Evolutionary conservation across 2,888 invertebrate species (phyloP), one percentile per base, ranked within the genome.

Genomic region (Zonitis immaculata): DNA sequence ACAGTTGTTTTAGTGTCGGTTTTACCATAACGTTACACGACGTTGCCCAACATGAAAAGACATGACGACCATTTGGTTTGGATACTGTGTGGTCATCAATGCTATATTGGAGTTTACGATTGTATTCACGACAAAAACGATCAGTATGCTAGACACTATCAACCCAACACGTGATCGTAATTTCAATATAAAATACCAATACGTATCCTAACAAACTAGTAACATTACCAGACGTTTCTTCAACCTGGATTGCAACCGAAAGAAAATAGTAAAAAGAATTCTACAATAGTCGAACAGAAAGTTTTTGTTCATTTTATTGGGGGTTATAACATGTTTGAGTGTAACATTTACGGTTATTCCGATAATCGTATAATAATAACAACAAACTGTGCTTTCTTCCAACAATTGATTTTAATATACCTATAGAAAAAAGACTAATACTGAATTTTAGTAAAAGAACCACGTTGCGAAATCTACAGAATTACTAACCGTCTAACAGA

Each of bases 161-260:
- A 65, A 65, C 54, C 49, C 54, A 47, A 60, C 57, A 59, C 69
- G 69, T 69, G 69, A 66, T 64, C 59, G 54, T 64, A 62, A 68
- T 69, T 60, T 58, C 52, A 64, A 65, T 11, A 11, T 22, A 22
- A 5, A 22, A 22, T 4, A 22, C n/a, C 5, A 22, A 22, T 5
- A 3, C 22, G 3, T 22, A 5, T 22, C 3, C 56, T 49, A 59
- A 47, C 57, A 58, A 54, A 22, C 56, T 49, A 59, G 49, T 56
- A 58, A 54, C 57, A 58, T 47, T 56, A 53, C 54, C 65, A 63
- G 62, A 63, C 63, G 66, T n/a, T 62, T 65, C 57, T 58, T 56
- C 66, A 67, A 69, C 66, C 66, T 62, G n/a, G 65, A 66, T 69
- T 69, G 68, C 66, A 51, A 57, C 59, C 53, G 56, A 22, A 62